Base-by-base conservation (phyloP, 2,113 vertebrate genomes). In the Microtus montanus region DNA sequence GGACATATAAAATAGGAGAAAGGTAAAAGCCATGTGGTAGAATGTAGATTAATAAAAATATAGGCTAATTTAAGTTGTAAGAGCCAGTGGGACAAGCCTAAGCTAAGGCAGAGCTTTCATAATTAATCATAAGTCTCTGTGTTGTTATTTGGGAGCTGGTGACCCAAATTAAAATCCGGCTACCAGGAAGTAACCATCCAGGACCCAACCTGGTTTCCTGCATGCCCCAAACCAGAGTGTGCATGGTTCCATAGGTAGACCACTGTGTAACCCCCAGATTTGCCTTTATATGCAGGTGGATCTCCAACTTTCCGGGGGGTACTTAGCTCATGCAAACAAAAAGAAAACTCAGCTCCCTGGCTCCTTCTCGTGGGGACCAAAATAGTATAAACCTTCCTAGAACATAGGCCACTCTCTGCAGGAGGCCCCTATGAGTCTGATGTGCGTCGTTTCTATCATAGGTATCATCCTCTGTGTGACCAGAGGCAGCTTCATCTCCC, bases 381-480 rank as follows among this genome's bases (percentile, higher is more conserved):
- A 41, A 22, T 61, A 33, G 24, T n/a, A 94, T 89, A 82, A 93
- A 41, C 1, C 74, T 83, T 52, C 52, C 1, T 38, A 7, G 8
- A 66, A 83, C 0, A 3, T 30, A 35, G 30, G 30, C 58, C 35
- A 3, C 5, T 9, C 20, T 5, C 38, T 1, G 2, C 33, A 74
- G 41, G 41, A n/a, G 26, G 33, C 13, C 13, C 35, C 17, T 12
- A 7, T 12, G 15, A 30, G 74, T 33, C n/a, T 41, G 49, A 33
- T 8, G 22, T 7, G 22, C 9, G 0, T 3, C 12, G 4, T 35
- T 52, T 10, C 9, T 24, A 7, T 58, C 14, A 1, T 35, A 12
- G 26, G 19, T 30, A 10, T 35, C 38, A 38, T 47, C 52, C 82
- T 15, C 26, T 28, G 3, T 26, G 35, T 52, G 5, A 73, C 68